These are phyloP conservation scores for Drosophila mettleri DNA, from an alignment of 2,888 invertebrate genomes.

Conservation along the genomic window DNA sequence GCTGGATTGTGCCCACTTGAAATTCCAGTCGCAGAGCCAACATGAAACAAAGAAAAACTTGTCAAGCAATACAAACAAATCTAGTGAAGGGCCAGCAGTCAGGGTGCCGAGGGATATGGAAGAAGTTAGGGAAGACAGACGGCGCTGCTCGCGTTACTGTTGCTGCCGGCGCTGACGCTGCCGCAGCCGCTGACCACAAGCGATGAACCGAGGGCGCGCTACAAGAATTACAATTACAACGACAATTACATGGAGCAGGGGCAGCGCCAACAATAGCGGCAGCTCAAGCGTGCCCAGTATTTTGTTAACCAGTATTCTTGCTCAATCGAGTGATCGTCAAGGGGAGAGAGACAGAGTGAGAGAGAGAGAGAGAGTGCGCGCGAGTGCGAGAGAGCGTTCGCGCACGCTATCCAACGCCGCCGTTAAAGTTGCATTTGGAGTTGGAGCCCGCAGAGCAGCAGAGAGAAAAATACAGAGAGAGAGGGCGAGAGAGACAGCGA, in stretches of 20 bases:
- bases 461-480: background rate
- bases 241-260: constrained; percentile 48
- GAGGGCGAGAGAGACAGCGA: constrained; percentile 5
- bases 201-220: constrained; percentile 54
- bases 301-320: constrained; percentile 56
- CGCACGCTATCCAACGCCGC: background rate
- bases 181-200: constrained; percentile 43
- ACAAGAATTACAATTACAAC: constrained; percentile 64
- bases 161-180: constrained; percentile 1
- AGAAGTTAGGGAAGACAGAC: constrained; percentile 10
- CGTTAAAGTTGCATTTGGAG: constrained; percentile 52
- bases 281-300: constrained; percentile 44
- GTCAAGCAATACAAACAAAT: constrained; percentile 62
- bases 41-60: constrained; percentile 63
- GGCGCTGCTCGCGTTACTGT: constrained; percentile 1
- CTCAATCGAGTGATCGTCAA: constrained; percentile 5
- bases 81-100: constrained; percentile 54
- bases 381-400: constrained; percentile 12
- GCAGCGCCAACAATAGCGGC: constrained; percentile 14
- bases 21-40: constrained; percentile 66
- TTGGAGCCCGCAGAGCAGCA: constrained; percentile 30
- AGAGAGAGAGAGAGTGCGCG: constrained; percentile 19
- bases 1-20: constrained; percentile 49
- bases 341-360: constrained; percentile 12
- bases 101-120: background rate